Evolutionary conservation across 35 echinoderm and acorn worm species (phyloP).

Genomic region (Anneissia japonica): DNA sequence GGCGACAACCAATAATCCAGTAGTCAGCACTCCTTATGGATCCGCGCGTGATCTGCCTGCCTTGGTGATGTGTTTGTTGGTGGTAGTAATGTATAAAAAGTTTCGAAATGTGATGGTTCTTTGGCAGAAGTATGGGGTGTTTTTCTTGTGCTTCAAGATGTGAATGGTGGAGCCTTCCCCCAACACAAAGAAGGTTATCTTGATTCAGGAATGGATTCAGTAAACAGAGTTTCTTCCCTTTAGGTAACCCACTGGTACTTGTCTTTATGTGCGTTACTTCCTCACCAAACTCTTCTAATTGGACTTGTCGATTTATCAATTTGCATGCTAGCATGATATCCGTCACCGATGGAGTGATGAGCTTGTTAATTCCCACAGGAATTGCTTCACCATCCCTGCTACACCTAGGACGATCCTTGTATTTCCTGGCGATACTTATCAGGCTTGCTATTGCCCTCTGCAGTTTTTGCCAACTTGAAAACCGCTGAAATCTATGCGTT

Average conservation of each 20-base stretch:
- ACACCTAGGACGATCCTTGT: too few relatives aligned
- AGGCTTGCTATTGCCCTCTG: conserved; percentile 36
- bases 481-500: conserved; percentile 21
- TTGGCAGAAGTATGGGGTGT: conserved; percentile 39
- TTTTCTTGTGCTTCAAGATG: too few relatives aligned
- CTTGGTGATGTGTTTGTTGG: conserved; percentile 31
- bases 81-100: conserved; percentile 28
- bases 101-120: conserved; percentile 19
- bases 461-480: conserved; percentile 34
- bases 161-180: neutral
- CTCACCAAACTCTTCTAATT: neutral
- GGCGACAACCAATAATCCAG: conserved; percentile 32
- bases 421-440: too few relatives aligned
- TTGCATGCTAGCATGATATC: neutral
- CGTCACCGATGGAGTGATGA: neutral
- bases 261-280: neutral
- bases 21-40: conserved; percentile 7
- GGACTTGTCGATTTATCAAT: neutral
- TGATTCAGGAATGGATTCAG: conserved; percentile 37
- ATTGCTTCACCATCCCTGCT: too few relatives aligned
- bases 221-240: neutral
- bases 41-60: neutral
- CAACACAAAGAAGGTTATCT: conserved; percentile 20
- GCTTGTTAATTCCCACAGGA: neutral
- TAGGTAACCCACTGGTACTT: neutral